These are phyloP conservation scores for Clavelina lepadiformis DNA, from an alignment of 23 tunicate species.

Conservation along the genomic window DNA sequence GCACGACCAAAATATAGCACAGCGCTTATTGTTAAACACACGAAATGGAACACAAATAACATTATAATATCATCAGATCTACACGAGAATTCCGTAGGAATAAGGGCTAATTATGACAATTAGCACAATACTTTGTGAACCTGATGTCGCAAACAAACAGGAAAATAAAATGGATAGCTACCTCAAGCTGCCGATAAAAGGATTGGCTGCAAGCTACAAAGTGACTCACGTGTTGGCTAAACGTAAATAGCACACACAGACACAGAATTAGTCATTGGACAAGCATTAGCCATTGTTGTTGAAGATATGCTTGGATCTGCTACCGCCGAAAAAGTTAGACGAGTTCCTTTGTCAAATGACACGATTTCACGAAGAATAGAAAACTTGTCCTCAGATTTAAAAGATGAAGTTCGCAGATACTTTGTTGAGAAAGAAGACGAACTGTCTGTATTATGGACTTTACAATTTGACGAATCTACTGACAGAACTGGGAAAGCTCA, in stretches of 20 bases:
- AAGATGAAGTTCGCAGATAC: slow-evolving; percentile 17
- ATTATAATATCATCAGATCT: too few species aligned
- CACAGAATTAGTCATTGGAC: slow-evolving; percentile 31
- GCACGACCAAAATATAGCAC: too few species aligned
- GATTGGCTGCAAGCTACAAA: slow-evolving; percentile 22
- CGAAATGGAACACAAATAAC: too few species aligned
- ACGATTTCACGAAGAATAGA: slow-evolving; percentile 17
- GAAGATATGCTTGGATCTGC: slow-evolving; percentile 19
- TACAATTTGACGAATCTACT: slow-evolving; percentile 30
- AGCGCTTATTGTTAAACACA: too few species aligned
- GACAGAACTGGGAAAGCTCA: slow-evolving; percentile 34
- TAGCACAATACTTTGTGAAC: slow-evolving; percentile 18
- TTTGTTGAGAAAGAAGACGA: slow-evolving; percentile 12
- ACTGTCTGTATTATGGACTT: slow-evolving; percentile 25
- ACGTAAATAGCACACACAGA: slow-evolving; percentile 39
- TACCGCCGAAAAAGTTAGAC: slow-evolving; percentile 29
- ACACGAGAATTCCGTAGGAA: too few species aligned
- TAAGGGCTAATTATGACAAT: too few species aligned
- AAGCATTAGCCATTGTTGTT: slow-evolving; percentile 25
- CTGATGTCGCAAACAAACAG: slow-evolving; percentile 25
- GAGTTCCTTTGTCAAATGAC: slow-evolving; percentile 7
- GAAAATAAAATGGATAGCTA: slow-evolving; percentile 6
- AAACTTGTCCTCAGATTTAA: slow-evolving; percentile 31
- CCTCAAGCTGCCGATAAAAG: slow-evolving; percentile 30
- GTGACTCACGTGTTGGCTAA: slow-evolving; percentile 31